phyloP scores from a whole-genome alignment of 2,113 vertebrate species.

The Phrynosoma platyrhinos region DNA sequence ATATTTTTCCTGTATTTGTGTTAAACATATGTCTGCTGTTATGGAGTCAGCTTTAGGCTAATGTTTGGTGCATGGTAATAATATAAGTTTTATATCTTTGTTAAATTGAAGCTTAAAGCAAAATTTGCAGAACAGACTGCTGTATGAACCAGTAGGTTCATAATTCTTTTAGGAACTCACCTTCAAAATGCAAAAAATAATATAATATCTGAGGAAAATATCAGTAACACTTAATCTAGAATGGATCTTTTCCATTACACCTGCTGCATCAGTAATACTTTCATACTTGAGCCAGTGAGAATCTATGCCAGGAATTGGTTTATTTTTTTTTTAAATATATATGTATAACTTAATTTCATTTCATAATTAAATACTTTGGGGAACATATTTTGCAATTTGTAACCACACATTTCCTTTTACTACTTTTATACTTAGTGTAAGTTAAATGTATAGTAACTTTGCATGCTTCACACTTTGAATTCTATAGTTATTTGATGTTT shows the following conservation, averaged over 20 bases:
- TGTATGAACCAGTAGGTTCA: constrained; percentile 13
- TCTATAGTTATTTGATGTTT: not conserved
- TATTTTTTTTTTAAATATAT: not conserved
- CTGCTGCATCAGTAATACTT: constrained; percentile 10
- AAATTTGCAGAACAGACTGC: not conserved
- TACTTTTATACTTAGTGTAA: constrained; percentile 1
- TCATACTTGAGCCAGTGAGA: constrained; percentile 20
- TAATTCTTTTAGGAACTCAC: constrained; percentile 26
- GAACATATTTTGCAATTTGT: not conserved
- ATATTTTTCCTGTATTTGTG: constrained; percentile 49
- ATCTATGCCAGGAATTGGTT: constrained; percentile 9
- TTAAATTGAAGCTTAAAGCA: constrained; percentile 37
- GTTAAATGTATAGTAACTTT: not conserved
- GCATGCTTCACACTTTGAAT: not conserved
- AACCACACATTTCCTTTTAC: constrained; percentile 6
- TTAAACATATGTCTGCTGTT: constrained; percentile 39
- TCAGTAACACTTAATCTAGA: constrained; percentile 28
- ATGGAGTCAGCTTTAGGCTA: constrained; percentile 30
- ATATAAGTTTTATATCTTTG: constrained; percentile 31
- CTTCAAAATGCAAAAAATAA: constrained; percentile 33
- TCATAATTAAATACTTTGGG: not conserved
- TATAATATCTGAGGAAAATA: constrained; percentile 31
- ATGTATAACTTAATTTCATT: not conserved
- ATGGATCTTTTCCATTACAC: constrained; percentile 41
- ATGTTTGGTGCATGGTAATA: constrained; percentile 37